Conservation (phyloP, 2,888 invertebrate genomes). For the Mesorhabditis belari region DNA sequence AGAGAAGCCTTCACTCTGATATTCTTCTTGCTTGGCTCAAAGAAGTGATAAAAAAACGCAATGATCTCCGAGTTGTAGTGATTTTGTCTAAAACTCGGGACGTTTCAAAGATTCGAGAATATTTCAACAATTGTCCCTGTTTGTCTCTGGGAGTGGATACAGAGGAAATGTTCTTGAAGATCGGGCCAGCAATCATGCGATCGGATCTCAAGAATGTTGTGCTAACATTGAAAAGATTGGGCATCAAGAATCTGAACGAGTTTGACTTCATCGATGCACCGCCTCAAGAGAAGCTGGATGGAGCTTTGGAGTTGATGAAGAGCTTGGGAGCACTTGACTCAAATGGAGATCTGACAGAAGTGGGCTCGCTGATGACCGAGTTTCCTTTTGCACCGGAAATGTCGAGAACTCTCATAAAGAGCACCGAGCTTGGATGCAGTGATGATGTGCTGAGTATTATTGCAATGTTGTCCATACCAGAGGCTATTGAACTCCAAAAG, state of each 20-base stretch:
- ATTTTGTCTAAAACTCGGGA: conserved; percentile 98
- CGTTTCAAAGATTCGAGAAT: conserved; percentile 93
- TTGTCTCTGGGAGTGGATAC: conserved; percentile 92
- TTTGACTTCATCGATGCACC: conserved; percentile 99
- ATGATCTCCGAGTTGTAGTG: conserved; percentile 87
- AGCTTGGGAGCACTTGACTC: conserved; percentile 93
- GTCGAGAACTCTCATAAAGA: conserved; percentile 92
- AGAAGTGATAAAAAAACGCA: conserved; percentile 84
- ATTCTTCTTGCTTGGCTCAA: conserved; percentile 81
- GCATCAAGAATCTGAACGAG: conserved; percentile 95
- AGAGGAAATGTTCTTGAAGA: conserved; percentile 96
- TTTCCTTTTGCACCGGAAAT: conserved; percentile 92
- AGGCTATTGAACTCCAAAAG: conserved; percentile 92
- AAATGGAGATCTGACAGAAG: conserved; percentile 90
- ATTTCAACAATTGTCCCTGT: conserved; percentile 92
- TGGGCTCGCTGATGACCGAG: too few relatives aligned
- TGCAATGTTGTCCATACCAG: conserved; percentile 99
- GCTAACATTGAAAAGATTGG: conserved; percentile 89
- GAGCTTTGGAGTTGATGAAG: conserved; percentile 73
- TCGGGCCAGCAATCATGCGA: conserved; percentile 63
- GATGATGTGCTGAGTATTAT: conserved; percentile 97
- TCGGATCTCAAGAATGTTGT: conserved; percentile 93
- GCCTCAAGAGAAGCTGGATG: conserved; percentile 95
- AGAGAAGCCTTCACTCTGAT: conserved; percentile 83
- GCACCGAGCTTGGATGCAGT: conserved; percentile 94